Evolutionary conservation across 1,140 invertebrate genomes (phyloP).

Genomic region (Drosophila suzukii): DNA sequence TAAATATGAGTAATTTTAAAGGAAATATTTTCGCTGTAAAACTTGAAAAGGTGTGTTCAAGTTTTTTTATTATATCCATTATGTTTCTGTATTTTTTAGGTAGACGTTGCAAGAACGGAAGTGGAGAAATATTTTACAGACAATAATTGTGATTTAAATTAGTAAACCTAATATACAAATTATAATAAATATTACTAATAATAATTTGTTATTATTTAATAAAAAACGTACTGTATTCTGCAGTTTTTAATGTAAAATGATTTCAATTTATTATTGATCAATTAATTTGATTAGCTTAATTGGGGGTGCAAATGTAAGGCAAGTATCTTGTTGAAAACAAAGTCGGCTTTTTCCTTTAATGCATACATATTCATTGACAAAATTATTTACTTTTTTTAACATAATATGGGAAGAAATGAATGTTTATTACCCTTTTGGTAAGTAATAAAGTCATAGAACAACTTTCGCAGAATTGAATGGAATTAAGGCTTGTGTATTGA

Average conservation of each 20-base stretch:
- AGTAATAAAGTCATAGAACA: neutral
- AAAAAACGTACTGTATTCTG: too few relatives aligned
- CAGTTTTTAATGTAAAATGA: too few relatives aligned
- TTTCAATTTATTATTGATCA: too few relatives aligned
- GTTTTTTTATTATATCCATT: neutral
- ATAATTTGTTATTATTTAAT: too few relatives aligned
- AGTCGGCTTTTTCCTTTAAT: slow-evolving; percentile 4
- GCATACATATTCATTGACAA: neutral
- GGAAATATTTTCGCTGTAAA: neutral
- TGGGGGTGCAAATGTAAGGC: neutral
- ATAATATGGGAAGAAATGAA: slow-evolving; percentile 8
- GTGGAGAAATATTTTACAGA: too few relatives aligned
- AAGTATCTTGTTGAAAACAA: neutral
- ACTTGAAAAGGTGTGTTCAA: neutral
- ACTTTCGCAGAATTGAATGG: neutral
- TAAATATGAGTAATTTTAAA: slow-evolving; percentile 1
- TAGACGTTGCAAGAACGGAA: too few relatives aligned
- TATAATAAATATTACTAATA: too few relatives aligned
- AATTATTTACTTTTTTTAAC: neutral
- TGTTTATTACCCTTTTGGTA: slow-evolving; percentile 8
- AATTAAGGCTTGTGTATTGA: too few relatives aligned
- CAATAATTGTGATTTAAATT: too few relatives aligned
- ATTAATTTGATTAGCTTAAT: too few relatives aligned
- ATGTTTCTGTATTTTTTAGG: neutral
- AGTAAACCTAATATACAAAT: too few relatives aligned